These are phyloP conservation scores for Eremobia ochroleuca DNA, from an alignment of 2,888 invertebrate genomes.

Conservation along the genomic window DNA sequence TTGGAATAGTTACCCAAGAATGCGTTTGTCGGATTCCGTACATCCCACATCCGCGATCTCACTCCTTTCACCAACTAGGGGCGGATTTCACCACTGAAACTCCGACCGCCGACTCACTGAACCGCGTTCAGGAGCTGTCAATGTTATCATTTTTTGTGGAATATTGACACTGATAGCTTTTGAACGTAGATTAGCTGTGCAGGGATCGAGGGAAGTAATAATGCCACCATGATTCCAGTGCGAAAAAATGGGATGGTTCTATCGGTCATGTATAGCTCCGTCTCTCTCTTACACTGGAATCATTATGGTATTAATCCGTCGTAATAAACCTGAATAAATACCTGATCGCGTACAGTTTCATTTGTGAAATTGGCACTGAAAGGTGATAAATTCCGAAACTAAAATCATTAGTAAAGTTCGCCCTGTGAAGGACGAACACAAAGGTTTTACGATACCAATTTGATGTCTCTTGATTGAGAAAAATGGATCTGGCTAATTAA, in stretches of 20 bases:
- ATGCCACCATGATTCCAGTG: background rate
- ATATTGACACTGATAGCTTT: background rate
- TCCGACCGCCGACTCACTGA: no score
- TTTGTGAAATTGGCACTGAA: background rate
- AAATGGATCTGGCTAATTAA: background rate
- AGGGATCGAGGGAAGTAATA: background rate
- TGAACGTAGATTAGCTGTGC: background rate
- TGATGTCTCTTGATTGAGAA: background rate
- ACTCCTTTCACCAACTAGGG: background rate
- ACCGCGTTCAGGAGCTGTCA: background rate
- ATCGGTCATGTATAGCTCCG: background rate
- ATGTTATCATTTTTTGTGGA: background rate
- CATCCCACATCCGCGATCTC: conserved; percentile 18
- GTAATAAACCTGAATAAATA: background rate
- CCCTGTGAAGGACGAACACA: background rate
- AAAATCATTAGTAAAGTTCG: conserved; percentile 10
- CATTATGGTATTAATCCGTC: background rate
- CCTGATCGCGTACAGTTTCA: background rate
- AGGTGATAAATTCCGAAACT: conserved; percentile 6
- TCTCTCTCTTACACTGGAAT: background rate
- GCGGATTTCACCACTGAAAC: background rate
- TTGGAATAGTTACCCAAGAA: conserved; percentile 57
- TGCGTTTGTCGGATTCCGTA: conserved; percentile 25
- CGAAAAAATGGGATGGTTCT: background rate
- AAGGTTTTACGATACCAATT: background rate